phyloP scores from a whole-genome alignment of 30 jellyfish, hydroid and myxozoan genomes.

The Pseudorhiza aurosa region DNA sequence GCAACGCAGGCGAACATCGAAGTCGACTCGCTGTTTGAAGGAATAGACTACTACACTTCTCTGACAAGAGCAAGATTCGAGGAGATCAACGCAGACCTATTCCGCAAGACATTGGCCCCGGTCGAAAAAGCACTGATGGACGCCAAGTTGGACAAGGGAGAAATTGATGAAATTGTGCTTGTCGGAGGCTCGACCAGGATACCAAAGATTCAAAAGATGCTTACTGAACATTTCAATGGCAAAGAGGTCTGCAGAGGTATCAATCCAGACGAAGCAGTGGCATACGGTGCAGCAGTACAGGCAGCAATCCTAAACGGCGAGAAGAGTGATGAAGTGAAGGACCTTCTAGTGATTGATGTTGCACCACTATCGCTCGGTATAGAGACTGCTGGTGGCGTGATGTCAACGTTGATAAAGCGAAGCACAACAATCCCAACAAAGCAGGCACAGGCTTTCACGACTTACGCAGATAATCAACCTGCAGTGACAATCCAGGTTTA shows the following conservation, averaged over 20 bases:
- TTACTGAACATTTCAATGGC: slow-evolving; percentile 82
- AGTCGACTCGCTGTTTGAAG: slow-evolving; percentile 92
- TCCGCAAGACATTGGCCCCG: slow-evolving; percentile 75
- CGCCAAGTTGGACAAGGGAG: slow-evolving; percentile 67
- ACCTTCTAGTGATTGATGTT: slow-evolving; percentile 85
- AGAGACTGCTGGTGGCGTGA: slow-evolving; percentile 95
- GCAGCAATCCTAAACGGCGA: slow-evolving; percentile 94
- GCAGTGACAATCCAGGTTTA: slow-evolving; percentile 88
- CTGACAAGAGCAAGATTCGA: slow-evolving; percentile 95
- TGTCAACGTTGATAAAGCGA: slow-evolving; percentile 79
- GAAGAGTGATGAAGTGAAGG: slow-evolving; percentile 75
- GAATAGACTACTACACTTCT: slow-evolving; percentile 84
- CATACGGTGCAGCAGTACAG: slow-evolving; percentile 96
- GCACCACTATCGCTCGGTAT: slow-evolving; percentile 95
- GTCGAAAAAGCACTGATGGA: slow-evolving; percentile 76
- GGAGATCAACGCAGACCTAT: slow-evolving; percentile 72
- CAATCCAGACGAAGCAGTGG: slow-evolving; percentile 99
- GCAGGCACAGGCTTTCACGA: slow-evolving; percentile 79
- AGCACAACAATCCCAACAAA: slow-evolving; percentile 90
- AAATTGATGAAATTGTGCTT: slow-evolving; percentile 83
- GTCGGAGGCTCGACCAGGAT: slow-evolving; percentile 99
- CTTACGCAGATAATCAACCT: slow-evolving; percentile 90
- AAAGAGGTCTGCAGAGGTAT: slow-evolving; percentile 84
- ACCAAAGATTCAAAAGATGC: slow-evolving; percentile 81
- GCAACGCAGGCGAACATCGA: slow-evolving; percentile 89